Evolutionary conservation across 2,113 vertebrate species (phyloP), one percentile per base, ranked within the genome.

Genomic region (Euleptes europaea): DNA sequence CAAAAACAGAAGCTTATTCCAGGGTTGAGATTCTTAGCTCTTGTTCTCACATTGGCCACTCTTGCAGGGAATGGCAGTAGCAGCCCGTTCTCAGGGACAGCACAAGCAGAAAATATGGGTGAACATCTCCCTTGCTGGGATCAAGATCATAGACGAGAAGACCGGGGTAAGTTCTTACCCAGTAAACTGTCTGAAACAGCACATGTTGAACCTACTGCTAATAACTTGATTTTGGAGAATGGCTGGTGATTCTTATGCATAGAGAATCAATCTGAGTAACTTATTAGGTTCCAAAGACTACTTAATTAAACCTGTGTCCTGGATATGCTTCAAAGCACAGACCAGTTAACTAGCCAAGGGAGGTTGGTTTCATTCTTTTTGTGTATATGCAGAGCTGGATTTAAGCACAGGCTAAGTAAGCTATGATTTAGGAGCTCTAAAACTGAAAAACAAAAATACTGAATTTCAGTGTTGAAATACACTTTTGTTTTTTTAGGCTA

Each of bases 91-190:
- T 84, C 99, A 99, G 80, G 98, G 99, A 82, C 98, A 98, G 40
- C 98, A 99, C 96, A 99, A 99, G 87, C 99, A 99, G 92, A 97
- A 96, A 93, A 98, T 99, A 88, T 98, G 97, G 97, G 87, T 99
- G 90, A 98, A 97, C 94, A 98, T 99, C 85, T 99, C 98, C 51
- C 96, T 99, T 84, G 96, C 97, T 17, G 99, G 99, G 35, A 98
- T 99, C 92, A 99, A 98, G 94, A 98, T 99, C 90, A 96, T 98
- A 57, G 98, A 99, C 47, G 98, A 99, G 88, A 99, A 98, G 95
- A 98, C 97, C 1, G 98, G 98, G 92, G 99, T 99, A 95, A 97
- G 98, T 96, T 85, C 78, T 14, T 40, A 23, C 10, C 3, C n/a
- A 21, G n/a, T 72, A 78, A 5, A 26, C 35, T 38, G 3, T 71